phyloP scores from a whole-genome alignment of 2,113 vertebrate species.

The Prionailurus bengalensis region DNA sequence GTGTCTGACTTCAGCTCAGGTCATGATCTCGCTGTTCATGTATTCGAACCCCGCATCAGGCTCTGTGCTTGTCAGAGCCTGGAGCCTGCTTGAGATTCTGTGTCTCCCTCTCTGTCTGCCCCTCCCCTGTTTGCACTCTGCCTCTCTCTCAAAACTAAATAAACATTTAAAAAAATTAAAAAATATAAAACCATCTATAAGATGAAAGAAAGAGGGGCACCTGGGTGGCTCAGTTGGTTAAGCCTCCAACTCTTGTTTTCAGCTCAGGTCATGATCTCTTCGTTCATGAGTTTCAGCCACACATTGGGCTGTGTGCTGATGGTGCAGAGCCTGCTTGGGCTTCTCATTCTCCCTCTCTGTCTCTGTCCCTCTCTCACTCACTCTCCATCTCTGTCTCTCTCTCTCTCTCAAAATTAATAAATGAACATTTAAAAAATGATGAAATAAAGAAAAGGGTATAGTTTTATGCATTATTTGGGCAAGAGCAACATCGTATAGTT shows the following conservation, averaged over 20 bases:
- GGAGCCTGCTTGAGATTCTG: background rate
- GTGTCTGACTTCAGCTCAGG: background rate
- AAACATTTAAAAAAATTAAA: background rate
- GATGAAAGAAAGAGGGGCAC: background rate
- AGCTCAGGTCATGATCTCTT: background rate
- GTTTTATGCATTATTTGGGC: background rate
- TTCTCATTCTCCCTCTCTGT: background rate
- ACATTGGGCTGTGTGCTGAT: background rate
- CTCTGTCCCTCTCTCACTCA: background rate
- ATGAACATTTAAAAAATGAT: background rate
- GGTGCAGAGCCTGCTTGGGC: background rate
- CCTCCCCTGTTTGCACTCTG: background rate
- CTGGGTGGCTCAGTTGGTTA: background rate
- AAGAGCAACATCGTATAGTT: background rate
- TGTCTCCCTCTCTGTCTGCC: background rate
- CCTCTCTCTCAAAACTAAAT: background rate
- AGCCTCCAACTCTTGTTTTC: background rate
- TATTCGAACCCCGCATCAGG: background rate
- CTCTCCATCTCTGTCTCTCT: background rate
- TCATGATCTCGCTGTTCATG: background rate
- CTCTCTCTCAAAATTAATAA: background rate
- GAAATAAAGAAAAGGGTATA: background rate
- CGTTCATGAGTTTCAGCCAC: background rate
- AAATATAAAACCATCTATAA: background rate
- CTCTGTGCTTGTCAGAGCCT: background rate